A percentile compares a stretch with the other conserved stretches of the same genome.
phyloP scores from a whole-genome alignment of 2,888 invertebrate genomes.

The Timandra comae region DNA sequence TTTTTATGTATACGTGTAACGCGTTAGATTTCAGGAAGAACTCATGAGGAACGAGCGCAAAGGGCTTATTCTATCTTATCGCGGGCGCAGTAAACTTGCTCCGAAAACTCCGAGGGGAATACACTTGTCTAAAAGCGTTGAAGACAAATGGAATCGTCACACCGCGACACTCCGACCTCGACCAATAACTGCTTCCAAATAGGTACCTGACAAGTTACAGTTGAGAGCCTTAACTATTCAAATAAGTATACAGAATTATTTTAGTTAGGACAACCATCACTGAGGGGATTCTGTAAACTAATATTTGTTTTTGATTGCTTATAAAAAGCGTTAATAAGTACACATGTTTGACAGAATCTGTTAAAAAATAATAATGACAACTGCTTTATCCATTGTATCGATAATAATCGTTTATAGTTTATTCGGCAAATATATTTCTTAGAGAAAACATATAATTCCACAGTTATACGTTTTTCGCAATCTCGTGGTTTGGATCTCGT shows the following conservation, averaged over 20 bases:
- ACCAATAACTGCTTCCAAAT: conserved; percentile 37
- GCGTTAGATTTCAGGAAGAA: conserved; percentile 37
- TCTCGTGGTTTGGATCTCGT: conserved; percentile 22
- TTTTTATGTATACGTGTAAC: conserved; percentile 28
- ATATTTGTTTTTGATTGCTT: no score
- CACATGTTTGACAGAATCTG: no score
- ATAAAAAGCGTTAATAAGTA: no score
- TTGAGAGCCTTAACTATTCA: no score
- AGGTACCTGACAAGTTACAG: no score
- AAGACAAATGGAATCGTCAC: conserved; percentile 58
- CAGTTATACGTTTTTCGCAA: conserved; percentile 16
- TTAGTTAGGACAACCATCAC: no score
- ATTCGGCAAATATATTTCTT: neutral
- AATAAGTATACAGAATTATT: no score
- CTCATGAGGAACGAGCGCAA: conserved; percentile 55
- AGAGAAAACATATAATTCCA: conserved; percentile 6
- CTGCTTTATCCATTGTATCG: no score
- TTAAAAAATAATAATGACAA: no score
- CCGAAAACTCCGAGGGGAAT: conserved; percentile 58
- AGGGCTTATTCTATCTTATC: conserved; percentile 65
- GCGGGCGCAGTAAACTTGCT: conserved; percentile 54
- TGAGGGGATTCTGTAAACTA: no score
- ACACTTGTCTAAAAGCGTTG: conserved; percentile 45
- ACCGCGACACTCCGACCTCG: conserved; percentile 29
- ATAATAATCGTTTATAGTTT: no score